These are phyloP conservation scores for Maniola jurtina DNA, from an alignment of 1,140 invertebrate genomes.

Conservation along the genomic window DNA sequence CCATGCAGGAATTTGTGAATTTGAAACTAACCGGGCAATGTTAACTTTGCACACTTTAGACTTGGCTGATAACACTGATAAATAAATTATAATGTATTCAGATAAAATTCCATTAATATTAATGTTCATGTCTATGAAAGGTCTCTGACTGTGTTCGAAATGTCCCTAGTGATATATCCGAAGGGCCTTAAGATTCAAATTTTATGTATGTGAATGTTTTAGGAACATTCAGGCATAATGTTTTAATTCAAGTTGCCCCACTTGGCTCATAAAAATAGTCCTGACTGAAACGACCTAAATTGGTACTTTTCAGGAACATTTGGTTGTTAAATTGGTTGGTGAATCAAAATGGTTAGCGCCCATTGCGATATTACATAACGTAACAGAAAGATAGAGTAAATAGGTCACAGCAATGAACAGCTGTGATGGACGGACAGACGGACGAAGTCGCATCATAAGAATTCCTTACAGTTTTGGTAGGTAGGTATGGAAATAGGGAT, in stretches of 20 bases:
- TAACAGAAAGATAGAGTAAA: too few relatives aligned
- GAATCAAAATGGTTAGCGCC: too few relatives aligned
- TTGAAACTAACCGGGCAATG: too few relatives aligned
- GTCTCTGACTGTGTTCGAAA: background rate
- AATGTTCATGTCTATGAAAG: background rate
- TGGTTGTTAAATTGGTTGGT: too few relatives aligned
- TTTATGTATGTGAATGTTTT: slow-evolving; percentile 23
- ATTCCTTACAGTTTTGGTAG: too few relatives aligned
- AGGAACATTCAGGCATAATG: slow-evolving; percentile 5
- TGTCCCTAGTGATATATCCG: background rate
- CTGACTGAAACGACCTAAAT: background rate
- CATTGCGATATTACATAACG: too few relatives aligned
- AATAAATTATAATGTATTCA: background rate
- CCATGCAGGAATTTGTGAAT: too few relatives aligned
- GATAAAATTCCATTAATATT: background rate
- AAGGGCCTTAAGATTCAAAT: slow-evolving; percentile 14
- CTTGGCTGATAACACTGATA: background rate
- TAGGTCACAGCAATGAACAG: too few relatives aligned
- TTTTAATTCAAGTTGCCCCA: background rate
- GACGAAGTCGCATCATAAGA: too few relatives aligned
- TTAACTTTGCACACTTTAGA: too few relatives aligned
- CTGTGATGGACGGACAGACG: too few relatives aligned
- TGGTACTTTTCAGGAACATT: background rate
- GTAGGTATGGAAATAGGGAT: too few relatives aligned
- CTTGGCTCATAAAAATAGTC: background rate